phyloP scores from a whole-genome alignment of 2,113 vertebrate genomes.

The Gobiocypris rarus region DNA sequence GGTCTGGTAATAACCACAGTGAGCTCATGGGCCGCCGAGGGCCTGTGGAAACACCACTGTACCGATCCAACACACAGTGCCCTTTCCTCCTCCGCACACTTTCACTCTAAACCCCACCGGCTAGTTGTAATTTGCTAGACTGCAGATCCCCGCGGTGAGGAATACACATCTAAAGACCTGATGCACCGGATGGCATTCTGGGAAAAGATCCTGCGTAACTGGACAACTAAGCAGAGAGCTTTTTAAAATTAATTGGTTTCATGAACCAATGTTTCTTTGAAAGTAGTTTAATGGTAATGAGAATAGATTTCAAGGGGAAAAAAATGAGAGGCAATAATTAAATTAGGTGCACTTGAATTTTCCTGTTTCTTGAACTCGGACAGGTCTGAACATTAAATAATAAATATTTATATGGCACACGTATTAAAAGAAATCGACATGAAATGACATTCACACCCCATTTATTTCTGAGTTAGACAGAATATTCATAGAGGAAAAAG shows the following conservation, averaged over 20 bases:
- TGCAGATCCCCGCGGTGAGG: constrained; percentile 1
- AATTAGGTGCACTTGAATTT: not conserved
- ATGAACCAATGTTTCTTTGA: constrained; percentile 12
- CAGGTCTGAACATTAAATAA: not conserved
- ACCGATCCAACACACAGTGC: not conserved
- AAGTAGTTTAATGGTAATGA: constrained; percentile 2
- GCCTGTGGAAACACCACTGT: constrained; percentile 54
- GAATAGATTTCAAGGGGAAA: not conserved
- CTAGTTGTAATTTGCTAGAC: not conserved
- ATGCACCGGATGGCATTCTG: not conserved
- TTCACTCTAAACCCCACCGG: constrained; percentile 35
- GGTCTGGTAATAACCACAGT: constrained; percentile 58
- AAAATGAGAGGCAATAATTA: constrained; percentile 10
- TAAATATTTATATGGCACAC: not conserved
- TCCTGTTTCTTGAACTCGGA: not conserved
- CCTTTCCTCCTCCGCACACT: not conserved
- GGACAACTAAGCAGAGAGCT: not conserved
- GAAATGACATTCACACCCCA: not conserved
- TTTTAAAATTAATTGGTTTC: constrained; percentile 8
- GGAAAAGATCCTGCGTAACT: not conserved
- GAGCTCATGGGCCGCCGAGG: constrained; percentile 55
- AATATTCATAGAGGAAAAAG: not conserved
- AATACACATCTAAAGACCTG: not conserved
- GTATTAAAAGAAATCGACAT: not conserved
- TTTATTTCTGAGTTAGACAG: not conserved